phyloP scores from a whole-genome alignment of 2,113 vertebrate species.

The Bos javanicus region DNA sequence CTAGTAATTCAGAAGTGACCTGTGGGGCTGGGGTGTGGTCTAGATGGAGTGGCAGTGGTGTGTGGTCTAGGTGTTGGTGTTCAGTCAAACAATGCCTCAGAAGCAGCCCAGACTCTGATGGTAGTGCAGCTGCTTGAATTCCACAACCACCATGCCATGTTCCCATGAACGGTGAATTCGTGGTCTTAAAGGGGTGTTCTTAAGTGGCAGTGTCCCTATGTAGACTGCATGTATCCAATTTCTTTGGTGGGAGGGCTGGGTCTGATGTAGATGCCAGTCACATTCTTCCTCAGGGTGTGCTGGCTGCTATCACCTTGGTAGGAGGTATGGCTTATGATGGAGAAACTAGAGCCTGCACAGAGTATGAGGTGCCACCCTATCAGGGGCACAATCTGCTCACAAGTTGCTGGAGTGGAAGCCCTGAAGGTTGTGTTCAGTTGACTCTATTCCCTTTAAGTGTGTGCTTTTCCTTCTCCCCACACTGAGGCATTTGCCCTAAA shows the following conservation, averaged over 20 bases:
- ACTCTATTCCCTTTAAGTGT: background rate
- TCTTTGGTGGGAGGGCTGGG: background rate
- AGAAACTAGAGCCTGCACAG: background rate
- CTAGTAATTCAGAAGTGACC: background rate
- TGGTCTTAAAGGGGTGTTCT: background rate
- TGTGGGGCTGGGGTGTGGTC: background rate
- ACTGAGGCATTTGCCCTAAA: background rate
- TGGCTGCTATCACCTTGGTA: background rate
- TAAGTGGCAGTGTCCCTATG: background rate
- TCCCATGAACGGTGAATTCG: background rate
- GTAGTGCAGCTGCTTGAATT: background rate
- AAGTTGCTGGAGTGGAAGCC: background rate
- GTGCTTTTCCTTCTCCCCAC: background rate
- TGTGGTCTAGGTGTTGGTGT: background rate
- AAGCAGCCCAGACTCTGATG: background rate
- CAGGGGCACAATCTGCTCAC: background rate
- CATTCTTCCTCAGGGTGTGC: background rate
- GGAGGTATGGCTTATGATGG: background rate
- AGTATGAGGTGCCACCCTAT: background rate
- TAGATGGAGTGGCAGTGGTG: background rate
- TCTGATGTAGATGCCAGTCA: background rate
- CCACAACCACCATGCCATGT: background rate
- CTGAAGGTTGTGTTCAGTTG: background rate
- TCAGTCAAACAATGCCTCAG: background rate
- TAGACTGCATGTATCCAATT: background rate